A percentile compares a stretch with the other conserved stretches of the same genome.
phyloP scores from a whole-genome alignment of 2,888 invertebrate genomes.

The Drosophila yooni region DNA sequence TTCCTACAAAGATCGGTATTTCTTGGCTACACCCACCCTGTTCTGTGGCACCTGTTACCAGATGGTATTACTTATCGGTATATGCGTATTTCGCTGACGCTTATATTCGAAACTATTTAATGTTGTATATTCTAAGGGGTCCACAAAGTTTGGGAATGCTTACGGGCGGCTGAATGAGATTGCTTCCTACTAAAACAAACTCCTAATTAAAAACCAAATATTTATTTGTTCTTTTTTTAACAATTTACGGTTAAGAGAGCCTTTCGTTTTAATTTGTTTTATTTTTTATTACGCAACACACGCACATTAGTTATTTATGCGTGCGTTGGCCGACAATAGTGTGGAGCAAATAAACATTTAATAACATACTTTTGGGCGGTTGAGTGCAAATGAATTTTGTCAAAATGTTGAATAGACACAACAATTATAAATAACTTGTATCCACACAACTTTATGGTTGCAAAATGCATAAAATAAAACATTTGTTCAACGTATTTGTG shows the following conservation, averaged over 20 bases:
- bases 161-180: not conserved
- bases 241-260: too few relatives aligned
- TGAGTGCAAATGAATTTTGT: not conserved
- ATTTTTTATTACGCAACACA: too few relatives aligned
- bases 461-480: not conserved
- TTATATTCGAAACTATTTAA: not conserved
- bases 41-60: not conserved
- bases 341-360: not conserved
- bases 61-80: not conserved
- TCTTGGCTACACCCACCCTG: not conserved
- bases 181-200: not conserved
- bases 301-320: too few relatives aligned
- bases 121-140: not conserved
- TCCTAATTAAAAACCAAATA: not conserved
- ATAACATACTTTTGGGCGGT: conserved; percentile 32
- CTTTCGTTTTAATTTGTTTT: too few relatives aligned
- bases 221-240: too few relatives aligned
- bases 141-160: not conserved
- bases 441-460: not conserved
- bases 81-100: not conserved
- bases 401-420: not conserved
- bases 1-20: not conserved
- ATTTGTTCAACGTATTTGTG: not conserved
- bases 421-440: not conserved
- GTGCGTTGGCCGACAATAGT: not conserved